These are phyloP conservation scores for Artemia sinica DNA, from an alignment of 2,888 invertebrate genomes.

Conservation along the genomic window DNA sequence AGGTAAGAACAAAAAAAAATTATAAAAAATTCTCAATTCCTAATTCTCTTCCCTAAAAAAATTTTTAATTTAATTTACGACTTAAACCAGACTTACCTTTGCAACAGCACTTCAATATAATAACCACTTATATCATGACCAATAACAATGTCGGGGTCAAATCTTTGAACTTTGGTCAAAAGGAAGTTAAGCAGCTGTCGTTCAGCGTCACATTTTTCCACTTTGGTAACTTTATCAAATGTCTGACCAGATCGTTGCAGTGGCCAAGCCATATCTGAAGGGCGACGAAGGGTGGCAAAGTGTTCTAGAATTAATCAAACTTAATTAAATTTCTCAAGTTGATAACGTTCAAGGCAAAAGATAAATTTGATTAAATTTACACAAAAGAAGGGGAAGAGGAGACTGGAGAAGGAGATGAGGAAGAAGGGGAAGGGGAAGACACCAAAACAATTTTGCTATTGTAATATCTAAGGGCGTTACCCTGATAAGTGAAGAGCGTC, in stretches of 20 bases:
- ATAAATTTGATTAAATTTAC: too few species aligned
- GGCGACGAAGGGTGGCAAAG: constrained; percentile 54
- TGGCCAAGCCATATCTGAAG: constrained; percentile 61
- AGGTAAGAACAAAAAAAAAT: too few species aligned
- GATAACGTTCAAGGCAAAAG: neutral
- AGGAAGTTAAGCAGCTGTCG: constrained; percentile 67
- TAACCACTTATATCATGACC: constrained; percentile 83
- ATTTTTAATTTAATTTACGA: too few species aligned
- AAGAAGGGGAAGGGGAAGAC: too few species aligned
- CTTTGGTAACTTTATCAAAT: constrained; percentile 48
- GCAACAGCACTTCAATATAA: constrained; percentile 73
- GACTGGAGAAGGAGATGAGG: too few species aligned
- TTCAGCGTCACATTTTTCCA: constrained; percentile 64
- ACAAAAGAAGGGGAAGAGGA: too few species aligned
- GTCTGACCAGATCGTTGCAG: constrained; percentile 29
- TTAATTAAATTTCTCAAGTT: constrained; percentile 10
- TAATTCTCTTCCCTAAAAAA: too few species aligned
- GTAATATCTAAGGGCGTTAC: too few species aligned
- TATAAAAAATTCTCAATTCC: too few species aligned
- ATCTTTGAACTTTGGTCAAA: constrained; percentile 60
- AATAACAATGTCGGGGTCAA: constrained; percentile 84
- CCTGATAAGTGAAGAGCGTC: too few species aligned
- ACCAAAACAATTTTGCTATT: too few species aligned
- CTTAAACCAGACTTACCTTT: constrained; percentile 43
- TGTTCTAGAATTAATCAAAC: constrained; percentile 28